A percentile compares a stretch with the other conserved stretches of the same genome.
Conservation (phyloP, 37 sponge, comb jelly and placozoan genomes). For the Mnemiopsis leidyi region DNA sequence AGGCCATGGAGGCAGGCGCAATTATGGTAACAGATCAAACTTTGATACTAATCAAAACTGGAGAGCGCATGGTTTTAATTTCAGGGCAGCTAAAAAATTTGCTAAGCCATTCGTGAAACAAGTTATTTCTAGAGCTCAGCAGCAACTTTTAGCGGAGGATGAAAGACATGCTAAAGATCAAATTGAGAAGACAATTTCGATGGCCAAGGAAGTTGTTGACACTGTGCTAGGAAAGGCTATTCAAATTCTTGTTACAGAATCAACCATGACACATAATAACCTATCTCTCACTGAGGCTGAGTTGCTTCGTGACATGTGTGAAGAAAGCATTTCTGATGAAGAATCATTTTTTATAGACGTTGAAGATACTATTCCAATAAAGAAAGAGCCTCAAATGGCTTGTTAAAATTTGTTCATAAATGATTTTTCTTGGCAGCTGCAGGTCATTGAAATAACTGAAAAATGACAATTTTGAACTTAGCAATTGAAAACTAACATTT, state of each 20-base stretch:
- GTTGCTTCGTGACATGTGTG: conserved; percentile 8
- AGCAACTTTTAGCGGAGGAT: neutral
- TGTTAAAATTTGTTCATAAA: too few relatives aligned
- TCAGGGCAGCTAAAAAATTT: neutral
- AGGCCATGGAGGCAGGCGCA: neutral
- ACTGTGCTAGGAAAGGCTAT: neutral
- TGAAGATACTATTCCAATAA: neutral
- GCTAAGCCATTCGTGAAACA: neutral
- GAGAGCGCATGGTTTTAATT: neutral
- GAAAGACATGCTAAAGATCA: neutral
- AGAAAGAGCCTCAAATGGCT: neutral
- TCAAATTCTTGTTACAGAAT: neutral
- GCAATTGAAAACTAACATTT: too few relatives aligned
- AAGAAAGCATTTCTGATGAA: neutral
- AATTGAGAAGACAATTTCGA: neutral
- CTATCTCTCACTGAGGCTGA: conserved; percentile 38
- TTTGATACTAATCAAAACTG: neutral
- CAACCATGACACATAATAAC: neutral
- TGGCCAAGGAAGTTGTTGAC: neutral
- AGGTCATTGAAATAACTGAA: too few relatives aligned
- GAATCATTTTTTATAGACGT: neutral
- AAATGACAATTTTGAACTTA: too few relatives aligned
- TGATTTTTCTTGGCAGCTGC: too few relatives aligned
- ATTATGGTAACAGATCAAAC: neutral
- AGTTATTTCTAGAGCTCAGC: neutral